Evolutionary conservation across 2,888 invertebrate genomes (phyloP), one percentile per base, ranked within the genome.

Genomic region (Cybosia mesomella): DNA sequence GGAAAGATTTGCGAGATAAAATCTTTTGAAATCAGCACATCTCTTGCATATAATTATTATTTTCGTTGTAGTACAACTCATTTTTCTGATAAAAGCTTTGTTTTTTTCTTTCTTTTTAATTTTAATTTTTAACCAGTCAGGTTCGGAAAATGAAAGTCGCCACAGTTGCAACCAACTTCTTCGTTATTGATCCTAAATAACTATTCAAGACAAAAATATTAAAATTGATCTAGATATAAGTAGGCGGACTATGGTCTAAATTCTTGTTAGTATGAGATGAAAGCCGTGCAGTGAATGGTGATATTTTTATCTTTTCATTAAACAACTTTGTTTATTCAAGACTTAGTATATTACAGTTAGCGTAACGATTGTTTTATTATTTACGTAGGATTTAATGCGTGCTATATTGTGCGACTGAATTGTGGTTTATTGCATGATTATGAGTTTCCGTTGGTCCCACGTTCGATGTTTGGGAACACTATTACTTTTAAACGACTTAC

Each of bases 401-500:
- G 67, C 68, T 67, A 67, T 69, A 78, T 72, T 64, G 54, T 72
- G 68, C 69, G 66, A 74, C 74, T 61, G 71, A 70, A 78, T 75
- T 81, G 83, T 73, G 83, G 83, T 85, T 87, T 83, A 85, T 81
- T 80, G 78, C 64, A 77, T 81, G 83, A 87, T 87, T 86, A 84
- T 84, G 79, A 75, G 81, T 79, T 85, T 87, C 87, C 85, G 84
- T 74, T 80, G 80, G 80, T 82, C 82, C 81, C 75, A 81, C 78
- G 79, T 75, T 54, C 53, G 36, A 65, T 62, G 70, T 71, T 55
- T 70, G 66, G 73, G 70, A 66, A 70, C 61, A 58, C 36, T 64
- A 59, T 49, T 58, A 67, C 39, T 58, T 71, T 79, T 66, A 58
- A 64, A 59, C 7, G 53, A 68, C 67, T 81, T 80, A n/a, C n/a